phyloP scores from a whole-genome alignment of 2,113 vertebrate genomes.

The Melierax canorus region DNA sequence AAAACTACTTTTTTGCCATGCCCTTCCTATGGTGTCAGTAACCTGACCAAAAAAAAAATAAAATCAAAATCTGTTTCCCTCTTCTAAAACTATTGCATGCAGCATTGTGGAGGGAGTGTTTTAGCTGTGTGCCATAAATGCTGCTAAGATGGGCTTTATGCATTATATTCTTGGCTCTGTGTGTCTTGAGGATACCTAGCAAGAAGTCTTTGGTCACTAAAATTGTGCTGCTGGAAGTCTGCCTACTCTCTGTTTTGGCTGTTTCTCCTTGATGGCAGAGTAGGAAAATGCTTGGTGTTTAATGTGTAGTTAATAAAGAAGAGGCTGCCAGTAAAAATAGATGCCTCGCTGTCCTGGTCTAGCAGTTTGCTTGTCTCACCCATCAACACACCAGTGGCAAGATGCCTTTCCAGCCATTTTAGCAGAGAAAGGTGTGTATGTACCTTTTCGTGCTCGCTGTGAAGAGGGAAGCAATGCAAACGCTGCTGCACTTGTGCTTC shows the following conservation, averaged over 20 bases:
- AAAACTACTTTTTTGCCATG: neutral
- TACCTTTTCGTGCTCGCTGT: accelerated
- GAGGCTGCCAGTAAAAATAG: neutral
- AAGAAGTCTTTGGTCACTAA: neutral
- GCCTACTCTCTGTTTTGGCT: neutral
- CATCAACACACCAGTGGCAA: too few species aligned
- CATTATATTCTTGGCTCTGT: accelerated
- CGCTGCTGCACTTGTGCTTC: accelerated
- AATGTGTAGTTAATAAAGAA: neutral
- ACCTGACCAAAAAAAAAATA: neutral
- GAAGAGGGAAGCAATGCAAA: accelerated
- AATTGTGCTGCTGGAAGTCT: neutral
- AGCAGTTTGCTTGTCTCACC: neutral
- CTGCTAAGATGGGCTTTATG: neutral
- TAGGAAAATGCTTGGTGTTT: neutral
- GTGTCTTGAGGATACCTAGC: neutral
- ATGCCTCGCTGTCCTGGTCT: neutral
- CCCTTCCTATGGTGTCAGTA: neutral
- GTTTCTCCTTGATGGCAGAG: neutral
- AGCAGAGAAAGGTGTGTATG: neutral
- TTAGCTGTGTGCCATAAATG: neutral
- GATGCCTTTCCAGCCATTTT: neutral
- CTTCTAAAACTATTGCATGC: accelerated
- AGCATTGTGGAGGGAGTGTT: accelerated
- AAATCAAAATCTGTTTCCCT: neutral